Percentiles rank a stretch among this genome's conserved stretches.
These are phyloP conservation scores for Rhineura floridana DNA, from an alignment of 2,113 vertebrate genomes.

Conservation along the genomic window DNA sequence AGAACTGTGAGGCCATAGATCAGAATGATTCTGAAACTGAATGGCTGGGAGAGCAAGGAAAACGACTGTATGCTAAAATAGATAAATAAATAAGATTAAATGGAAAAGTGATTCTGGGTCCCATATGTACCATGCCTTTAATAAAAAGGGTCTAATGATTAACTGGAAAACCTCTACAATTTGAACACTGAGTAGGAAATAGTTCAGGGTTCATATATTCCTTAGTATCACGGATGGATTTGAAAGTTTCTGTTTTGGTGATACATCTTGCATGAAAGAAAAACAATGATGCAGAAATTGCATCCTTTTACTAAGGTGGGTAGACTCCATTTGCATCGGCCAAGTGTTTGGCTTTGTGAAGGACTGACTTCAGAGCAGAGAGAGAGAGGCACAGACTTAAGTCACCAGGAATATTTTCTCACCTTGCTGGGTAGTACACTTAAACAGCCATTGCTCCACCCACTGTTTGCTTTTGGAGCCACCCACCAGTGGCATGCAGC, in stretches of 20 bases:
- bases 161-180: neutral
- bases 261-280: neutral
- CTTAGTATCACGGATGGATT: neutral
- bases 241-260: neutral
- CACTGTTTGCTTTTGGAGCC: too few species aligned
- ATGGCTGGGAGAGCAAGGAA: neutral
- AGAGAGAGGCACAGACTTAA: neutral
- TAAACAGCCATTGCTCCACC: too few species aligned
- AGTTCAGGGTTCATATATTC: slow-evolving; percentile 1
- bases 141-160: neutral
- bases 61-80: neutral
- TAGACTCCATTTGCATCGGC: neutral
- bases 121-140: neutral
- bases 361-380: too few species aligned
- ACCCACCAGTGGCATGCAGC: too few species aligned
- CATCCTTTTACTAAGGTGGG: neutral
- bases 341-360: neutral
- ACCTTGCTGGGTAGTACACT: neutral
- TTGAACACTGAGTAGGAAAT: slow-evolving; percentile 9
- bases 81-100: neutral
- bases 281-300: neutral
- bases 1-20: neutral
- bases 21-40: neutral
- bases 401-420: neutral
- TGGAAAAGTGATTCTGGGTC: neutral